phyloP scores from a whole-genome alignment of 2,797 vertebrate species.

The Alfaro cultratus region DNA sequence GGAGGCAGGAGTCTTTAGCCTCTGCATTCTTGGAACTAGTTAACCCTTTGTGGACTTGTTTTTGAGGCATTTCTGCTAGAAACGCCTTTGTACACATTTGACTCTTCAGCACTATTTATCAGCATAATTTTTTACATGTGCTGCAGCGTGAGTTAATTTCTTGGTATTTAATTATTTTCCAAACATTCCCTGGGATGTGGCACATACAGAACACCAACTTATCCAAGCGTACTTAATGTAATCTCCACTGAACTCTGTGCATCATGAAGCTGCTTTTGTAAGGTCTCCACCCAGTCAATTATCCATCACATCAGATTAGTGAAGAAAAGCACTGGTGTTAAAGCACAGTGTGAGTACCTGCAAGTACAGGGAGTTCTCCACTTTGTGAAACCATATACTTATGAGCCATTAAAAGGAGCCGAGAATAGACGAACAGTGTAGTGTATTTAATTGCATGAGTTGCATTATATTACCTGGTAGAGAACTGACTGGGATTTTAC shows the following conservation, averaged over 20 bases:
- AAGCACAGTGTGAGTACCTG: background rate
- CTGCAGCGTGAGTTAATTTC: background rate
- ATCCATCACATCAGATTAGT: conserved; percentile 27
- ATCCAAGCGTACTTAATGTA: conserved; percentile 13
- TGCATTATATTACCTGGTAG: background rate
- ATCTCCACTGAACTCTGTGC: conserved; percentile 33
- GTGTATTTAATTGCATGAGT: background rate
- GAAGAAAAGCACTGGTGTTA: conserved; percentile 22
- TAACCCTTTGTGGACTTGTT: conserved; percentile 3
- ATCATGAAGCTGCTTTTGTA: conserved; percentile 24
- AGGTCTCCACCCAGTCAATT: conserved; percentile 31
- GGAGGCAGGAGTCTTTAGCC: conserved; percentile 16
- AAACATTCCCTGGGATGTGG: background rate
- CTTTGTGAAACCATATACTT: conserved; percentile 10
- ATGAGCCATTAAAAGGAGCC: background rate
- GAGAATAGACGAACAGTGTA: background rate
- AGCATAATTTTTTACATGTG: background rate
- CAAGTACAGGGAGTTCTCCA: background rate
- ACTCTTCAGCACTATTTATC: background rate
- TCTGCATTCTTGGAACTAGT: conserved; percentile 20
- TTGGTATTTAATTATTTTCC: conserved; percentile 4
- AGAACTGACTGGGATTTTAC: background rate
- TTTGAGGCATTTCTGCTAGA: background rate
- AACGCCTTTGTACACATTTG: background rate
- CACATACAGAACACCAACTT: conserved; percentile 10